Evolutionary conservation across 2,888 invertebrate genomes (phyloP).

Genomic region (Orchesellides sinensis): DNA sequence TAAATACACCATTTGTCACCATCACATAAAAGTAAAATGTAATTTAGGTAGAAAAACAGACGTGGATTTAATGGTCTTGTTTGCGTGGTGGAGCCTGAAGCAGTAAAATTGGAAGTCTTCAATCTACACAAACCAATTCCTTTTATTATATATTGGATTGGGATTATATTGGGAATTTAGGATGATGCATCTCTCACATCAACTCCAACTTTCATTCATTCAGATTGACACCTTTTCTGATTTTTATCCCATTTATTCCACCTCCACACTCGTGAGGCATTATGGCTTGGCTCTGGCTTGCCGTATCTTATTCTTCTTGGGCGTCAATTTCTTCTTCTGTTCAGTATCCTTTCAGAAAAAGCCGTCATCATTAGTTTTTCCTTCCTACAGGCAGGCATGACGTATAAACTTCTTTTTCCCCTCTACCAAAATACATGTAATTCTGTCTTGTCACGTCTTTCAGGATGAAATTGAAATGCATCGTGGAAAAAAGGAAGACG

Average conservation of each 20-base stretch:
- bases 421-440: background rate
- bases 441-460: conserved; percentile 23
- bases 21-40: conserved; percentile 47
- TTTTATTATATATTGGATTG: too few relatives aligned
- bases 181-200: background rate
- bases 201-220: too few relatives aligned
- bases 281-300: too few relatives aligned
- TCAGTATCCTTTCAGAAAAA: conserved; percentile 8
- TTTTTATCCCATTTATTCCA: conserved; percentile 49
- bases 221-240: conserved; percentile 58
- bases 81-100: too few relatives aligned
- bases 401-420: background rate
- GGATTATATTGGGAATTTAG: too few relatives aligned
- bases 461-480: conserved; percentile 20
- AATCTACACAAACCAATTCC: background rate
- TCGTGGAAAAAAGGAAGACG: conserved; percentile 28
- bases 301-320: conserved; percentile 16
- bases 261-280: too few relatives aligned
- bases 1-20: conserved; percentile 63
- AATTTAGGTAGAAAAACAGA: conserved; percentile 12
- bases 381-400: background rate
- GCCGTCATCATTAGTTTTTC: conserved; percentile 43
- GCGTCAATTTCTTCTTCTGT: conserved; percentile 28
- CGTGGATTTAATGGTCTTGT: too few relatives aligned
- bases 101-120: too few relatives aligned